Percentiles rank a stretch among this genome's conserved stretches.
phyloP scores from a whole-genome alignment of 2,113 vertebrate genomes.

The Semicossyphus pulcher region DNA sequence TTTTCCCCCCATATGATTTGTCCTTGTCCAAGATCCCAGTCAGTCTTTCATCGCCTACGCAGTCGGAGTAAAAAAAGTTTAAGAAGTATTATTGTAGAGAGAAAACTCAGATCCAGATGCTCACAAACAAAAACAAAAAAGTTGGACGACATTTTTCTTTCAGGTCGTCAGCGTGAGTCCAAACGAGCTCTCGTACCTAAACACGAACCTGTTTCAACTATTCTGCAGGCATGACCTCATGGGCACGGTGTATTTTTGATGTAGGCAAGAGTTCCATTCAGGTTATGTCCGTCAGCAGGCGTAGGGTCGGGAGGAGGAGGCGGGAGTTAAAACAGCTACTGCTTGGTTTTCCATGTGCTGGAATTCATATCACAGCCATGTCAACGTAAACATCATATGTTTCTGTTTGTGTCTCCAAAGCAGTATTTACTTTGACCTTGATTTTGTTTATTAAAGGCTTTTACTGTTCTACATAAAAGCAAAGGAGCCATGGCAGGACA shows the following conservation, averaged over 20 bases:
- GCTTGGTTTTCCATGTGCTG: slow-evolving; percentile 37
- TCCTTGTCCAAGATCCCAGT: slow-evolving; percentile 74
- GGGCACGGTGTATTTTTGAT: slow-evolving; percentile 24
- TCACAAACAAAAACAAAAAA: slow-evolving; percentile 48
- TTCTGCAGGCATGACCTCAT: slow-evolving; percentile 17
- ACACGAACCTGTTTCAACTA: slow-evolving; percentile 8
- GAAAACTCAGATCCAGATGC: slow-evolving; percentile 56
- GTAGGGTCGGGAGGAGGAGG: background rate
- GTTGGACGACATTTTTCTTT: slow-evolving; percentile 17
- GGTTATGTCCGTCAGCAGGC: slow-evolving; percentile 35
- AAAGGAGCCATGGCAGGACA: slow-evolving; percentile 50
- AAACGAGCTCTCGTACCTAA: slow-evolving; percentile 10
- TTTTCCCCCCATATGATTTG: slow-evolving; percentile 68
- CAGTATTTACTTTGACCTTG: slow-evolving; percentile 71
- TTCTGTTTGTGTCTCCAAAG: slow-evolving; percentile 61
- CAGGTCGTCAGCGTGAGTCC: slow-evolving; percentile 9
- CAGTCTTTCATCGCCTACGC: slow-evolving; percentile 78
- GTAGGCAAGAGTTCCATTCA: slow-evolving; percentile 25
- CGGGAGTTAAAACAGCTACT: slow-evolving; percentile 45
- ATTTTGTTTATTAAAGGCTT: slow-evolving; percentile 75
- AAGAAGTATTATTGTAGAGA: slow-evolving; percentile 63
- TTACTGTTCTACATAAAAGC: slow-evolving; percentile 71
- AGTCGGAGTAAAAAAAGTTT: slow-evolving; percentile 54
- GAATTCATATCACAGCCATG: slow-evolving; percentile 60
- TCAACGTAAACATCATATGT: slow-evolving; percentile 71